phyloP scores from a whole-genome alignment of 2,888 invertebrate genomes.

The Beris chalybata region DNA sequence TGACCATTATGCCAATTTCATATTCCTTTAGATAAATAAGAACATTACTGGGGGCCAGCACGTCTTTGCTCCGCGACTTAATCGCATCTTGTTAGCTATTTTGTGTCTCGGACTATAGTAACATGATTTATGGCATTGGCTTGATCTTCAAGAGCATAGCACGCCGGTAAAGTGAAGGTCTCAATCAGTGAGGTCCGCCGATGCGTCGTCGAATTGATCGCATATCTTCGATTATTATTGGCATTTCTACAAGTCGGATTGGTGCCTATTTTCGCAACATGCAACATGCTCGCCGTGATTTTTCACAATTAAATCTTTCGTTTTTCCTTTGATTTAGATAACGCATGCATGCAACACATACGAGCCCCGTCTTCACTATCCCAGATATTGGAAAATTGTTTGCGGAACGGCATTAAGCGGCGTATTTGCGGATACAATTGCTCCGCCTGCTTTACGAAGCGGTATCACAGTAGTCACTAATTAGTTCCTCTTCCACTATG shows the following conservation, averaged over 20 bases:
- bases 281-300: neutral
- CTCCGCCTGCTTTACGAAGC: too few relatives aligned
- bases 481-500: neutral
- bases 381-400: too few relatives aligned
- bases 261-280: neutral
- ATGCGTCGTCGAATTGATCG: neutral
- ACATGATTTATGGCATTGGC: slow-evolving; percentile 13
- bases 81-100: slow-evolving; percentile 16
- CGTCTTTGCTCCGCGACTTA: slow-evolving; percentile 13
- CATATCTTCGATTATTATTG: neutral
- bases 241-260: neutral
- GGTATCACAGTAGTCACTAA: neutral
- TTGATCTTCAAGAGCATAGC: neutral
- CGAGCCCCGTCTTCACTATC: too few relatives aligned
- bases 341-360: neutral
- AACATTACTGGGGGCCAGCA: slow-evolving; percentile 9
- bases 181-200: slow-evolving; percentile 7
- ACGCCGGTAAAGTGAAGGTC: slow-evolving; percentile 9
- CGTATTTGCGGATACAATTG: too few relatives aligned
- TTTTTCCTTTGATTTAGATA: slow-evolving; percentile 4
- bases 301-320: slow-evolving; percentile 8
- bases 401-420: too few relatives aligned
- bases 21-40: slow-evolving; percentile 10
- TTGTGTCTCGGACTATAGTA: neutral
- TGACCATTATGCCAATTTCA: neutral